Percentiles rank a stretch among this genome's conserved stretches.
Evolutionary conservation across 2,888 invertebrate genomes (phyloP).

Genomic region (Hyposoter didymator): DNA sequence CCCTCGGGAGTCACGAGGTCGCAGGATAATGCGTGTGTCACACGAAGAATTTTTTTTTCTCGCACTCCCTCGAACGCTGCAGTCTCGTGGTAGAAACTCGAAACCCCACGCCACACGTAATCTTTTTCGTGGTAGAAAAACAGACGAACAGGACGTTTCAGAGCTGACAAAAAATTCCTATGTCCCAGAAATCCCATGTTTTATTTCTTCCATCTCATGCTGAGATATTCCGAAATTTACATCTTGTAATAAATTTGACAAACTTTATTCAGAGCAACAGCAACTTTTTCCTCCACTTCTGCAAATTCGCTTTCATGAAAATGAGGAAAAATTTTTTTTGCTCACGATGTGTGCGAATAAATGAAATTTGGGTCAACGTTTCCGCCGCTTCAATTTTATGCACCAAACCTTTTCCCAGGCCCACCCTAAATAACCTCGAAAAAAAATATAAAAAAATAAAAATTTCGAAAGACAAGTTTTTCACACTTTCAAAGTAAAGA

Average conservation of each 20-base stretch:
- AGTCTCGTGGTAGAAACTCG: conserved; percentile 30
- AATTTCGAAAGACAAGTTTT: no score
- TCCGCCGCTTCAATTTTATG: not conserved
- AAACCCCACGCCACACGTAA: conserved; percentile 14
- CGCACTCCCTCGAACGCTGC: conserved; percentile 4
- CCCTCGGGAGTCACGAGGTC: conserved; percentile 25
- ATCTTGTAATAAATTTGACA: not conserved
- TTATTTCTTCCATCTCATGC: not conserved
- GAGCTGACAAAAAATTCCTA: conserved; percentile 29
- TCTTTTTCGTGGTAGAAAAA: conserved; percentile 50
- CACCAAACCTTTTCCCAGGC: not conserved
- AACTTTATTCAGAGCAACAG: not conserved
- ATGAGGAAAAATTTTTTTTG: not conserved
- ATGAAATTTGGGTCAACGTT: not conserved
- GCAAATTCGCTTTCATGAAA: no score
- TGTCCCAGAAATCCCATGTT: conserved; percentile 22
- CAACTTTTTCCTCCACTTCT: not conserved
- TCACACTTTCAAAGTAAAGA: not conserved
- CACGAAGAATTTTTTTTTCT: conserved; percentile 44
- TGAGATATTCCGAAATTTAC: not conserved
- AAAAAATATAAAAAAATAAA: not conserved
- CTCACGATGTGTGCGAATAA: not conserved
- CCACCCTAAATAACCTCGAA: not conserved
- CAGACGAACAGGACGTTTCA: conserved; percentile 46
- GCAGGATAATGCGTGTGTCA: conserved; percentile 55